Evolutionary conservation across 53 echinoderm and acorn worm species (phyloP).

Genomic region (Patiria pectinifera): DNA sequence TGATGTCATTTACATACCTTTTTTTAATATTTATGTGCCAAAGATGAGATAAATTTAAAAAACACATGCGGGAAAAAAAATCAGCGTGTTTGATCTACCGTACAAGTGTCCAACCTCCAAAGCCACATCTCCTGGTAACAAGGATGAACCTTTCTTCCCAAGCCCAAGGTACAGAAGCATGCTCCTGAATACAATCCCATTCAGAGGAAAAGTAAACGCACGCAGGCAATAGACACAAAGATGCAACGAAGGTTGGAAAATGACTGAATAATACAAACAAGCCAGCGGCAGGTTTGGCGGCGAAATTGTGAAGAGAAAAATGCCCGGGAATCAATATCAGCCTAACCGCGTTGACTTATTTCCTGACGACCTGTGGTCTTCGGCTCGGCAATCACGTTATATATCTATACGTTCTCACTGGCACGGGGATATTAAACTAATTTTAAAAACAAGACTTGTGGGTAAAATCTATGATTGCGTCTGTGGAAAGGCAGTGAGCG

Average conservation of each 20-base stretch:
- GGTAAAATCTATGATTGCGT: not conserved
- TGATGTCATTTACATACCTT: no score
- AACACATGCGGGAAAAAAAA: no score
- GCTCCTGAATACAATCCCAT: conserved; percentile 21
- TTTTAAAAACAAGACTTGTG: conserved; percentile 1
- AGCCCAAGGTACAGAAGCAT: not conserved
- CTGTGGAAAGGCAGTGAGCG: not conserved
- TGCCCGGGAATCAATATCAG: not conserved
- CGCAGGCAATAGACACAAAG: not conserved
- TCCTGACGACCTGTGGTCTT: not conserved
- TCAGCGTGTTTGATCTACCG: no score
- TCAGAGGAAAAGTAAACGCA: not conserved
- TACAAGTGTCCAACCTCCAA: no score
- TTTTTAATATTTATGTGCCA: no score
- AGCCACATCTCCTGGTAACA: no score
- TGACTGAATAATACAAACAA: not conserved
- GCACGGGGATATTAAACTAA: not conserved
- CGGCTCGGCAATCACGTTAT: not conserved
- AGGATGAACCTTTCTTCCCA: not conserved
- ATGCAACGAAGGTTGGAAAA: not conserved
- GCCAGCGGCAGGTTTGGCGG: not conserved
- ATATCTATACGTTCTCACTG: not conserved
- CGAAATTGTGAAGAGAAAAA: not conserved
- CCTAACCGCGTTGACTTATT: not conserved
- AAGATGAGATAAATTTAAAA: no score